A percentile compares a stretch with the other conserved stretches of the same genome.
These are phyloP conservation scores for Lutraria rhynchaena DNA, from an alignment of 1,140 invertebrate species.

Conservation along the genomic window DNA sequence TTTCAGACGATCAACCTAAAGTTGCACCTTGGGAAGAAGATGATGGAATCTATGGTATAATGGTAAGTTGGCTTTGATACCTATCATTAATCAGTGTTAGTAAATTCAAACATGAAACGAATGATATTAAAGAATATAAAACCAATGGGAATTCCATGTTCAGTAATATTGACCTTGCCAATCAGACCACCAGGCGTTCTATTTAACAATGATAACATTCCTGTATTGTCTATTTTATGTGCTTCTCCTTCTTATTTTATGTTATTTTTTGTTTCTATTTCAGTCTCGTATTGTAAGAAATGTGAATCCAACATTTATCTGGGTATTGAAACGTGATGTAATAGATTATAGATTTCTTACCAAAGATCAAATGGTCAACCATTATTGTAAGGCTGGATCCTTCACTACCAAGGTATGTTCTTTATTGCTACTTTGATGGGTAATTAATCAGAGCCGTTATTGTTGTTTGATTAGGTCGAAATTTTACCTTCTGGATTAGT, in stretches of 20 bases:
- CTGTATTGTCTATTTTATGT: neutral
- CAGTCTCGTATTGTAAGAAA: slow-evolving; percentile 83
- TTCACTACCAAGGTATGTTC: slow-evolving; percentile 93
- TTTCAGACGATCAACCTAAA: slow-evolving; percentile 79
- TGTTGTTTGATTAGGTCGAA: no score
- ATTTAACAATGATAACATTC: neutral
- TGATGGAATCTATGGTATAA: slow-evolving; percentile 82
- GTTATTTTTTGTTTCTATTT: slow-evolving; percentile 53
- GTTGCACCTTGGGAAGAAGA: slow-evolving; percentile 83
- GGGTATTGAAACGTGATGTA: slow-evolving; percentile 92
- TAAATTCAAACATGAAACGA: no score
- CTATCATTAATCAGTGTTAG: no score
- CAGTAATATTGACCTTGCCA: no score
- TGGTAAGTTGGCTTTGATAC: no score
- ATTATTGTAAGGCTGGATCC: slow-evolving; percentile 89
- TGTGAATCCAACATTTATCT: slow-evolving; percentile 90
- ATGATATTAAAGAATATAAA: no score
- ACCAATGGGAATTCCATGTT: no score
- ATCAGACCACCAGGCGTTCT: neutral
- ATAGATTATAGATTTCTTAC: slow-evolving; percentile 87
- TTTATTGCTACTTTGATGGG: no score
- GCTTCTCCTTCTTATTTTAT: neutral
- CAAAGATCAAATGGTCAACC: slow-evolving; percentile 88
- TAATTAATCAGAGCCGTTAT: no score
- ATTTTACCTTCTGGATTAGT: no score